Percentiles rank a stretch among this genome's conserved stretches.
phyloP scores from a whole-genome alignment of 2,797 vertebrate genomes.

The Graptemys geographica region DNA sequence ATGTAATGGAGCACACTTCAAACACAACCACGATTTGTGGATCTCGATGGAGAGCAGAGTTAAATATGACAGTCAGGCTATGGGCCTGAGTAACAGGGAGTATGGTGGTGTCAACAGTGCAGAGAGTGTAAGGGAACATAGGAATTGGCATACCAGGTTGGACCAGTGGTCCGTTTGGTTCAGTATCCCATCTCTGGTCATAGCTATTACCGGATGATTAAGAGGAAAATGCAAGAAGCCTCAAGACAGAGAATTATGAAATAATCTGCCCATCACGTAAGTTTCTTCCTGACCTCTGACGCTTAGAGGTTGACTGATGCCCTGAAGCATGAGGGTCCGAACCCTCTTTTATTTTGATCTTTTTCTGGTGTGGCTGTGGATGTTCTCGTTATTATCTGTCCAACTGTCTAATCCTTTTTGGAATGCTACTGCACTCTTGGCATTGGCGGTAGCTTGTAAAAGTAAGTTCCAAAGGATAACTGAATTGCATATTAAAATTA shows the following conservation, averaged over 20 bases:
- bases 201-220: background rate
- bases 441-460: slow-evolving; percentile 27
- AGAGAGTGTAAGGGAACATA: background rate
- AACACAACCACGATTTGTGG: background rate
- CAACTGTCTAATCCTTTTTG: slow-evolving; percentile 53
- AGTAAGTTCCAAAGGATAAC: slow-evolving; percentile 48
- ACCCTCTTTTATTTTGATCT: slow-evolving; percentile 30
- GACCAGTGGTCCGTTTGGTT: background rate
- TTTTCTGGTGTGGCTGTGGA: slow-evolving; percentile 33
- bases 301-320: background rate
- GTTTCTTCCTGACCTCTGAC: background rate
- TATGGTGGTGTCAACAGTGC: background rate
- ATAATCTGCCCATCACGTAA: background rate
- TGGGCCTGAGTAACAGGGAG: background rate
- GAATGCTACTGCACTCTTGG: slow-evolving; percentile 31
- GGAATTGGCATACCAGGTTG: background rate
- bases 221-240: background rate
- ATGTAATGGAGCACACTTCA: background rate
- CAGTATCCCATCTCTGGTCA: background rate
- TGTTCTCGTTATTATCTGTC: slow-evolving; percentile 1
- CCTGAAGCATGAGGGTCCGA: slow-evolving; percentile 7
- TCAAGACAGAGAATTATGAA: background rate
- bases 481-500: slow-evolving; percentile 29
- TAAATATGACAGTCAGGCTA: background rate
- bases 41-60: background rate